Base-by-base conservation (phyloP, 2,888 invertebrate genomes). In the Xestia rhomboidea region DNA sequence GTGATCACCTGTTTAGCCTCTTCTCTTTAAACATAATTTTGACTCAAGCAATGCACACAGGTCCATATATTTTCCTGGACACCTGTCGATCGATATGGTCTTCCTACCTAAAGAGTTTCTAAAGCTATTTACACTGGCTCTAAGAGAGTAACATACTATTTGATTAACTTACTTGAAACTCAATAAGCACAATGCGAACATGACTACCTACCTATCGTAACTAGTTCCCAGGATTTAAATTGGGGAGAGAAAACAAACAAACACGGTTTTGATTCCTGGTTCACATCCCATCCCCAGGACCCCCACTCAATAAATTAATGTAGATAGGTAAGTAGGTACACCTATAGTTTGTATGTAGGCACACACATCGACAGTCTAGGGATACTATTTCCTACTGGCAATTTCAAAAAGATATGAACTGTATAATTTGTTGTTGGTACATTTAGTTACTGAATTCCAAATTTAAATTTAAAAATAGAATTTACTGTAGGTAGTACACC, bases 161-260 rank as follows among this genome's bases (percentile, higher is more conserved):
- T 78, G 34, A 41, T 70, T 57, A 73, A 44, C n/a, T 44, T 66
- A 66, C 66, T 79, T 66, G 49, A 66, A 67, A 72, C 57, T 72
- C 79, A 72, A 77, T 76, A 54, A 51, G n/a, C 51, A 54, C 68
- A 63, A 51, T 66, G 72, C 49, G 72, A 78, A 78, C 79, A 78
- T 57, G 46, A 64, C 54, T 46, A 34, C 60, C n/a, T 54, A 11
- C 54, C 60, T 62, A 10, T 27, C 15, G 34, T 62, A n/a, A 8
- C 27, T 62, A 41, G 54, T 57, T 57, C 41, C 18, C 24, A 69
- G 46, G 34, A 78, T 78, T 66, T 66, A n/a, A 71, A 60, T 41
- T 2, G 46, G 54, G 46, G 41, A 57, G 57, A 34, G 66, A 66
- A 78, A 66, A 71, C 66, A 77, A 77, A 57, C 46, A 79, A 70